A percentile compares a stretch with the other conserved stretches of the same genome.
Conservation (phyloP, 2,113 vertebrate genomes). For the Setophaga coronata region DNA sequence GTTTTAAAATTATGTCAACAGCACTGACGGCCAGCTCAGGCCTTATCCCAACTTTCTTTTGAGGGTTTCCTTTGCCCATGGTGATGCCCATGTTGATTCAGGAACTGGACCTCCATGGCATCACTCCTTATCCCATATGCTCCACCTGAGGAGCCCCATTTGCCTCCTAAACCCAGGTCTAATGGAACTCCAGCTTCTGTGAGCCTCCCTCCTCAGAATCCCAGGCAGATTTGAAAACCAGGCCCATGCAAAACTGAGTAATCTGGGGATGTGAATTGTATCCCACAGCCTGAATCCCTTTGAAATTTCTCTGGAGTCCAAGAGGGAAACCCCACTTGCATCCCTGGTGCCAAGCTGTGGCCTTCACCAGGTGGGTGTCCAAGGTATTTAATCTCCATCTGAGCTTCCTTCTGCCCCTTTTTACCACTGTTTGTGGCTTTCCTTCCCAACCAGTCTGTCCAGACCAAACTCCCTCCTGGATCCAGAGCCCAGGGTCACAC, state of each 20-base stretch:
- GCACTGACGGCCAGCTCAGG: not conserved
- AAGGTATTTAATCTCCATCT: not conserved
- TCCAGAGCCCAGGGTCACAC: not conserved
- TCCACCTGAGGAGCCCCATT: not conserved
- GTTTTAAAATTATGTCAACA: not conserved
- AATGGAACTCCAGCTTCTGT: not conserved
- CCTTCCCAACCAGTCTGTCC: not conserved
- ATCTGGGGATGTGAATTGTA: not conserved
- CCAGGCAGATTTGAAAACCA: not conserved
- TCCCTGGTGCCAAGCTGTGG: not conserved
- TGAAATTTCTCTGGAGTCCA: not conserved
- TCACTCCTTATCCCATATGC: not conserved
- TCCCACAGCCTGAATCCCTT: not conserved
- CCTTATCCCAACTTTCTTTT: not conserved
- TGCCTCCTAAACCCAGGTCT: not conserved
- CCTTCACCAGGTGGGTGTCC: not conserved
- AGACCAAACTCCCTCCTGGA: not conserved
- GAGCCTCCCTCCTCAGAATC: not conserved
- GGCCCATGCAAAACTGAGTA: not conserved
- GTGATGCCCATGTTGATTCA: not conserved
- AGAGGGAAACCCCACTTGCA: not conserved
- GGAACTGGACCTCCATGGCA: not conserved
- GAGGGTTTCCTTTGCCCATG: not conserved
- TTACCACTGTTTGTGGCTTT: not conserved
- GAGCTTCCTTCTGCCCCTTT: not conserved